Evolutionary conservation across 2,113 vertebrate species (phyloP).

Genomic region (Rhynchomys soricoides): DNA sequence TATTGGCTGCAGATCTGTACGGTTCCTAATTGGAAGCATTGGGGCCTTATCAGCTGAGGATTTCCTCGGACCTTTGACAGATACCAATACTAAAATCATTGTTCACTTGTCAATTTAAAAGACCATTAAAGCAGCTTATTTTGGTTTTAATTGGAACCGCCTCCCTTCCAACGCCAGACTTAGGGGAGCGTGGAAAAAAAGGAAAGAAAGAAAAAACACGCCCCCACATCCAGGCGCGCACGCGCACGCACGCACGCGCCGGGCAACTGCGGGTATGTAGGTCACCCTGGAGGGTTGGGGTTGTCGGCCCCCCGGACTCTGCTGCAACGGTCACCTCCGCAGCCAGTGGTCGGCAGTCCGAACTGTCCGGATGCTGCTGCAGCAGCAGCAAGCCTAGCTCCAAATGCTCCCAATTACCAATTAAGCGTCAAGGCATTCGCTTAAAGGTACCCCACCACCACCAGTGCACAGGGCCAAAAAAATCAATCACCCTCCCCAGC

Average conservation of each 20-base stretch:
- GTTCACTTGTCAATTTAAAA: slow-evolving; percentile 99
- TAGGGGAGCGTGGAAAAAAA: not conserved
- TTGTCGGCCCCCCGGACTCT: not conserved
- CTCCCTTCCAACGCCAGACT: slow-evolving; percentile 85
- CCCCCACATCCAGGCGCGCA: not conserved
- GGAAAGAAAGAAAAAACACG: not conserved
- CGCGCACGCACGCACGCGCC: not conserved
- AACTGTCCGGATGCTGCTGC: slow-evolving; percentile 67
- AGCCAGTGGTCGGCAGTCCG: slow-evolving; percentile 80
- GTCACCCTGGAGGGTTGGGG: slow-evolving; percentile 86
- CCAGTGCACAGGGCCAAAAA: slow-evolving; percentile 79
- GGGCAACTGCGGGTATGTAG: slow-evolving; percentile 77
- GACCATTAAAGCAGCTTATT: slow-evolving; percentile 98
- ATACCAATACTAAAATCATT: slow-evolving; percentile 99
- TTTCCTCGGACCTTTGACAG: slow-evolving; percentile 99
- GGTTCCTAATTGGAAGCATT: slow-evolving; percentile 99
- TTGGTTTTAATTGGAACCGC: slow-evolving; percentile 97
- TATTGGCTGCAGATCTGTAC: slow-evolving; percentile 94
- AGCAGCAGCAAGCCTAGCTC: slow-evolving; percentile 62
- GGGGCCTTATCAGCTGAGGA: slow-evolving; percentile 99
- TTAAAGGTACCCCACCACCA: slow-evolving; percentile 81
- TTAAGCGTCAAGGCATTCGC: slow-evolving; percentile 88
- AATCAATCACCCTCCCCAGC: slow-evolving; percentile 86
- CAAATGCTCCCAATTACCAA: slow-evolving; percentile 93
- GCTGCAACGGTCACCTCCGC: slow-evolving; percentile 28